Evolutionary conservation across 2,888 invertebrate genomes (phyloP).

Genomic region (Caenorhabditis drosophilae): DNA sequence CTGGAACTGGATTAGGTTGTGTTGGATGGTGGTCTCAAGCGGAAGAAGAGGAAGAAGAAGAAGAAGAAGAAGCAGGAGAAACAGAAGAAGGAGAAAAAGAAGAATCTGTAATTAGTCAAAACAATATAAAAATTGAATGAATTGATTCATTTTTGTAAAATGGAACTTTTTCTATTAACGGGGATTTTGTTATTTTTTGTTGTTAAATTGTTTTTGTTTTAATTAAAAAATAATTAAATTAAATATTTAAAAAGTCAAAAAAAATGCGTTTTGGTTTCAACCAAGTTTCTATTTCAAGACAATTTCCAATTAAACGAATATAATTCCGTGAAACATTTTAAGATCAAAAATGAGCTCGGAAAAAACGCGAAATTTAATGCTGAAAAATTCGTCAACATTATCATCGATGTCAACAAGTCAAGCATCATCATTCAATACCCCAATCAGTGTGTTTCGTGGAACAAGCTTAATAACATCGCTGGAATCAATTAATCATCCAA

Average conservation of each 20-base stretch:
- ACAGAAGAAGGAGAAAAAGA: conserved; percentile 1
- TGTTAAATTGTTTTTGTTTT: conserved; percentile 1
- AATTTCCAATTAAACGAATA: too few relatives aligned
- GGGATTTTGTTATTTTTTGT: conserved; percentile 3
- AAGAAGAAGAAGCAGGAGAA: conserved; percentile 39
- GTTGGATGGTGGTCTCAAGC: conserved; percentile 57
- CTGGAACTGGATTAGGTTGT: conserved; percentile 62
- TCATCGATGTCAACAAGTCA: not conserved
- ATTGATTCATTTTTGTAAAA: too few relatives aligned
- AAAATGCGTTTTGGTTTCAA: too few relatives aligned
- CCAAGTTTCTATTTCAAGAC: too few relatives aligned
- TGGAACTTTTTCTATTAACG: not conserved
- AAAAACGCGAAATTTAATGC: conserved; percentile 31
- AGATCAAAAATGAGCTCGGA: conserved; percentile 22
- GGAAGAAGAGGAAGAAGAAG: conserved; percentile 48
- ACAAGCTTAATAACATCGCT: conserved; percentile 13
- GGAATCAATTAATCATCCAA: conserved; percentile 26
- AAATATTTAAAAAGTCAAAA: too few relatives aligned
- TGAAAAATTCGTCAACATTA: conserved; percentile 14
- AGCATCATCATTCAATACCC: conserved; percentile 3
- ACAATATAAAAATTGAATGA: too few relatives aligned
- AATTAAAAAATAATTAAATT: too few relatives aligned
- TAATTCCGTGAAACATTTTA: too few relatives aligned
- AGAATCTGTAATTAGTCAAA: too few relatives aligned
- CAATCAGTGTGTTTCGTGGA: conserved; percentile 17